A percentile compares a stretch with the other conserved stretches of the same genome.
Evolutionary conservation across 1,140 invertebrate genomes (phyloP).

Genomic region (Dendroctonus ponderosae): DNA sequence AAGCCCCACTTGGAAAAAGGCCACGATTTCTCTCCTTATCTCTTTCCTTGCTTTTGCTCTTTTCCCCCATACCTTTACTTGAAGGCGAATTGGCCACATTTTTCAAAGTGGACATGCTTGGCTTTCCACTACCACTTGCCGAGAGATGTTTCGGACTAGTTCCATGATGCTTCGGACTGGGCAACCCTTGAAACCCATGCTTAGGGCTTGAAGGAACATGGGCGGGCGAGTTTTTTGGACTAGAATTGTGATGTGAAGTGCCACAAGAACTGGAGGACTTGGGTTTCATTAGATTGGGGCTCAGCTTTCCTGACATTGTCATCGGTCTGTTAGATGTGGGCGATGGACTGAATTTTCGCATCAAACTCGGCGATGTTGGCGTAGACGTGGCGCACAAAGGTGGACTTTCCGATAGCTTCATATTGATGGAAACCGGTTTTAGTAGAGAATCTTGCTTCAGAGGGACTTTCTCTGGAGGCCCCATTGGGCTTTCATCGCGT

Average conservation of each 20-base stretch:
- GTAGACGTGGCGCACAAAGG: conserved; percentile 54
- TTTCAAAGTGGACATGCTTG: conserved; percentile 84
- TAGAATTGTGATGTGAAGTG: conserved; percentile 66
- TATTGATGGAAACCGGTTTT: conserved; percentile 71
- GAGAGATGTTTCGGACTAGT: conserved; percentile 73
- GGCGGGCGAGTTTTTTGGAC: conserved; percentile 74
- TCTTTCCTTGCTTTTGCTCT: conserved; percentile 53
- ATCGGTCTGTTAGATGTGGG: conserved; percentile 59
- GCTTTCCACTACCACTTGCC: conserved; percentile 73
- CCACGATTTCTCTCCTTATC: conserved; percentile 63
- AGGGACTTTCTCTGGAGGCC: conserved; percentile 77
- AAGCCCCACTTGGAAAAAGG: conserved; percentile 55
- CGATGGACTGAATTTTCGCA: conserved; percentile 67
- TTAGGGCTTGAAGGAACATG: conserved; percentile 70
- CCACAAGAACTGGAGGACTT: conserved; percentile 53
- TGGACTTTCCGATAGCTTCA: conserved; percentile 69
- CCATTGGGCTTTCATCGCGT: conserved; percentile 76
- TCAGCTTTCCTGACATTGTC: conserved; percentile 54
- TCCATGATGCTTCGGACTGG: conserved; percentile 58
- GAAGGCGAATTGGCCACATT: conserved; percentile 68
- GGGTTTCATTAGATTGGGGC: conserved; percentile 59
- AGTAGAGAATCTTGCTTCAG: conserved; percentile 68
- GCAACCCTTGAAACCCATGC: conserved; percentile 54
- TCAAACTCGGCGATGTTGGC: conserved; percentile 62
- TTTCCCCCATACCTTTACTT: conserved; percentile 51